phyloP scores from a whole-genome alignment of 37 sponge, comb jelly and placozoan genomes.

The Corticium candelabrum region DNA sequence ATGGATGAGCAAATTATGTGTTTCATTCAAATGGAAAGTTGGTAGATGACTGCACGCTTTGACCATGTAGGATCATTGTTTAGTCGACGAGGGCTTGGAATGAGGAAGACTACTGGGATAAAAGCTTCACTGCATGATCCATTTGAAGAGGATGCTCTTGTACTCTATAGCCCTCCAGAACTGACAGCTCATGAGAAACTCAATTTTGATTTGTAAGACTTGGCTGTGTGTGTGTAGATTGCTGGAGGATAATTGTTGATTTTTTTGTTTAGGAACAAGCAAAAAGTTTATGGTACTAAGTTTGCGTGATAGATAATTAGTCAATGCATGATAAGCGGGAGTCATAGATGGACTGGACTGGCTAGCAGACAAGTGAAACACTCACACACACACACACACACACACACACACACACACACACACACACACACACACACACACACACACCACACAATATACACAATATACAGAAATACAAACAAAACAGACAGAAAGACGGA shows the following conservation, averaged over 20 bases:
- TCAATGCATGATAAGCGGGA: no score
- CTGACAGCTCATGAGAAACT: constrained; percentile 81
- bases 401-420: no score
- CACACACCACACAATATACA: no score
- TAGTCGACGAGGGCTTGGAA: constrained; percentile 51
- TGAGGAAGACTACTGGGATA: constrained; percentile 38
- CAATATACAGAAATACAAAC: no score
- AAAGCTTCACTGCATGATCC: constrained; percentile 79
- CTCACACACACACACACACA: no score
- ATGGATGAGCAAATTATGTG: not conserved
- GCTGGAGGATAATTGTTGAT: not conserved
- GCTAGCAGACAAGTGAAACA: no score
- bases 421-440: no score
- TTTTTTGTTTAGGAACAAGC: constrained; percentile 8
- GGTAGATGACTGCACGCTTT: constrained; percentile 1
- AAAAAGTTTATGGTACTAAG: constrained; percentile 43
- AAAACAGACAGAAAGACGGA: not conserved
- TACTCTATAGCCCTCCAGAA: constrained; percentile 66
- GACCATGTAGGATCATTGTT: not conserved
- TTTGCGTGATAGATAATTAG: not conserved
- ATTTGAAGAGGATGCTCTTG: constrained; percentile 76
- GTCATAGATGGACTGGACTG: no score
- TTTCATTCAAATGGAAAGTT: not conserved
- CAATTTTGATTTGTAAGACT: constrained; percentile 22
- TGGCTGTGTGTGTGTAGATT: not conserved